phyloP scores from a whole-genome alignment of 2,113 vertebrate species.

The Equus quagga region DNA sequence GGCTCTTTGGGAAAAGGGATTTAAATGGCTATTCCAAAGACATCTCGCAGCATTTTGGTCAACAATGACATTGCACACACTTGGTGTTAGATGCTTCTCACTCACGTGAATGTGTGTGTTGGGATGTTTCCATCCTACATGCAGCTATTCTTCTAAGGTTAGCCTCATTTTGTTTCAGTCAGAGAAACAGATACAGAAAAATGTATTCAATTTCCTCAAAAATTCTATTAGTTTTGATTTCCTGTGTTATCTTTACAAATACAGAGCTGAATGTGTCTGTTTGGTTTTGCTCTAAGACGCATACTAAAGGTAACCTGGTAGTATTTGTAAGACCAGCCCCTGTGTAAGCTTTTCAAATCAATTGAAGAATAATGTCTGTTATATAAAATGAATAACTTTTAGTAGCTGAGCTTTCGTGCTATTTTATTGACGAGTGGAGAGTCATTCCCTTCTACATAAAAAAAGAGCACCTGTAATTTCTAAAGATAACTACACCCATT shows the following conservation, averaged over 20 bases:
- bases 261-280: not conserved
- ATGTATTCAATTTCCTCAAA: not conserved
- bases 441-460: not conserved
- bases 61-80: not conserved
- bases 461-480: not conserved
- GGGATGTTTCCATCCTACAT: not conserved
- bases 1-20: not conserved
- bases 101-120: not conserved
- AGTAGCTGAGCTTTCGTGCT: not conserved
- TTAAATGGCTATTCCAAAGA: not conserved
- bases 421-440: not conserved
- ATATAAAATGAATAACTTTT: not conserved
- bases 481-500: not conserved
- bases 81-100: not conserved
- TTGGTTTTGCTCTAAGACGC: not conserved
- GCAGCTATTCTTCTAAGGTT: not conserved
- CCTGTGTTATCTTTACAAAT: not conserved
- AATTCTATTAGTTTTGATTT: not conserved
- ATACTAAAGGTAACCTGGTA: not conserved
- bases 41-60: not conserved
- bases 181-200: not conserved
- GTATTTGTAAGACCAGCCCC: not conserved
- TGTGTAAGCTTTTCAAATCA: not conserved
- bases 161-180: not conserved
- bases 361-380: not conserved